Evolutionary conservation across 1,140 invertebrate species (phyloP).

Genomic region (Drosophila watanabei): DNA sequence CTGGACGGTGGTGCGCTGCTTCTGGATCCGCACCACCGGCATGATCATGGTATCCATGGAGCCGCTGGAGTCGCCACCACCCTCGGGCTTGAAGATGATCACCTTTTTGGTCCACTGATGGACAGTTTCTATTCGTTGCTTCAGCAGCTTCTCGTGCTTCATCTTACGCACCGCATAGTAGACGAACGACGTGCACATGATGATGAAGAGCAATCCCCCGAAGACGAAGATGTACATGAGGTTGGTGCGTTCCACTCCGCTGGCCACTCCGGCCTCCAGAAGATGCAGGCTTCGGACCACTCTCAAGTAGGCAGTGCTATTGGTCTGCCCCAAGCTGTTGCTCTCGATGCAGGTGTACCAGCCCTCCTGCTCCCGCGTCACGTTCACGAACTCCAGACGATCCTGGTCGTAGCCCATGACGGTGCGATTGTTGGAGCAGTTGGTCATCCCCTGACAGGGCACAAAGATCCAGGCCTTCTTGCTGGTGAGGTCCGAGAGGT

Average conservation of each 20-base stretch:
- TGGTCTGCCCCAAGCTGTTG: conserved; percentile 92
- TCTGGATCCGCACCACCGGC: conserved; percentile 94
- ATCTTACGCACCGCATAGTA: conserved; percentile 87
- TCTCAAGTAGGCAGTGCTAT: conserved; percentile 93
- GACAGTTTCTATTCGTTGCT: conserved; percentile 92
- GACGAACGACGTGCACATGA: conserved; percentile 74
- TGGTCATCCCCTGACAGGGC: conserved; percentile 48
- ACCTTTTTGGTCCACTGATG: conserved; percentile 96
- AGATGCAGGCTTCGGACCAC: conserved; percentile 89
- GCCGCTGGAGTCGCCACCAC: conserved; percentile 86
- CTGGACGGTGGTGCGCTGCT: conserved; percentile 90
- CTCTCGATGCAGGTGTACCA: conserved; percentile 97
- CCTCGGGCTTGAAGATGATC: conserved; percentile 92
- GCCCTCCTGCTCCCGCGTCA: conserved; percentile 94
- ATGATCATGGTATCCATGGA: conserved; percentile 89
- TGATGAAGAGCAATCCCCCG: conserved; percentile 43
- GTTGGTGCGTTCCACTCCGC: conserved; percentile 35
- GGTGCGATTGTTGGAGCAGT: conserved; percentile 52
- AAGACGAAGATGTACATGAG: conserved; percentile 30
- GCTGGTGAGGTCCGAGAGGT: conserved; percentile 74
- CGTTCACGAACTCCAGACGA: conserved; percentile 91
- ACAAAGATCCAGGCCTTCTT: conserved; percentile 72
- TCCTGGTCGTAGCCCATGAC: conserved; percentile 86
- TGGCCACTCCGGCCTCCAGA: conserved; percentile 39
- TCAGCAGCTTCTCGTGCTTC: conserved; percentile 88